A percentile compares a stretch with the other conserved stretches of the same genome.
These are phyloP conservation scores for Petrocephalus microphthalmus DNA, from an alignment of 2,113 vertebrate genomes.

Conservation along the genomic window DNA sequence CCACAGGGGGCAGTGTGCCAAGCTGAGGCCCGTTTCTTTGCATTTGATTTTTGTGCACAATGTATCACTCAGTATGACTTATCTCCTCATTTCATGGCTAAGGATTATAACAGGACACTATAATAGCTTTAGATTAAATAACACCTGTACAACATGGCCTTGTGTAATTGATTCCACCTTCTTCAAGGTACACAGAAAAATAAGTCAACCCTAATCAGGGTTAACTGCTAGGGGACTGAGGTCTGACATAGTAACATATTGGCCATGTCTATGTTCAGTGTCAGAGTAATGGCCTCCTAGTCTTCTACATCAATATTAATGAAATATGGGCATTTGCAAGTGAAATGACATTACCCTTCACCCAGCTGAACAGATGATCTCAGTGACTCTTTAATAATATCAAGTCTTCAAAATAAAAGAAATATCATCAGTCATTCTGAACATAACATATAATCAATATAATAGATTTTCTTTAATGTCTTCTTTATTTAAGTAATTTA, in stretches of 20 bases:
- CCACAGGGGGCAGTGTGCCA: neutral
- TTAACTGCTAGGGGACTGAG: neutral
- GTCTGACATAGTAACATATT: neutral
- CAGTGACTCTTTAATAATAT: neutral
- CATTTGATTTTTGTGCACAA: neutral
- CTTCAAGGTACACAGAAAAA: neutral
- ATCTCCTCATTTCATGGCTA: neutral
- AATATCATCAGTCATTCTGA: neutral
- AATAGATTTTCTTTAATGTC: neutral
- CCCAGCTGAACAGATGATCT: neutral
- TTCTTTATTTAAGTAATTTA: neutral
- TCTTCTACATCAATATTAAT: neutral
- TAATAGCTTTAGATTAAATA: neutral
- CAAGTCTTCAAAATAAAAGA: neutral
- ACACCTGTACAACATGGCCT: neutral
- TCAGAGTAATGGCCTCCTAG: neutral
- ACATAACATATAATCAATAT: neutral
- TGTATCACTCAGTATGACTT: neutral
- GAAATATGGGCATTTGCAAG: neutral
- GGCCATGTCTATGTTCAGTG: neutral
- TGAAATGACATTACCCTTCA: neutral
- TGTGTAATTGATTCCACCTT: neutral
- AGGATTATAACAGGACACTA: neutral
- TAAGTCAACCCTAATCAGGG: neutral
- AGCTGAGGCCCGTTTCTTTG: neutral